These are phyloP conservation scores for Buceros bicornis DNA, from an alignment of 2,797 vertebrate species.

Conservation along the genomic window DNA sequence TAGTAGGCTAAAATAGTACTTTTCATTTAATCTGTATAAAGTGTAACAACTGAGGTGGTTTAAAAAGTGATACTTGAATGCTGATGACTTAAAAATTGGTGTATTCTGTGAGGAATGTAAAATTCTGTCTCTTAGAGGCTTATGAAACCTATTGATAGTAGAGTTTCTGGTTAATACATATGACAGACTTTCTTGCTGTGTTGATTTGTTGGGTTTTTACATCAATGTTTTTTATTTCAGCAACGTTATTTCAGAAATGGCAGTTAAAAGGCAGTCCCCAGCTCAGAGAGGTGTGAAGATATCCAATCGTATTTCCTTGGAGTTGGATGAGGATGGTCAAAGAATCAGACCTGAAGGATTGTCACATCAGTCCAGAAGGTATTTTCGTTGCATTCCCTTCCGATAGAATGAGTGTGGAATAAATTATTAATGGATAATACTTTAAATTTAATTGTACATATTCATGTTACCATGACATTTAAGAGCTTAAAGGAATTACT, in stretches of 20 bases:
- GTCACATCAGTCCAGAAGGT: conserved; percentile 73
- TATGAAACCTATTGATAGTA: neutral
- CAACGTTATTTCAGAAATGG: conserved; percentile 89
- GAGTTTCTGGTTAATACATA: neutral
- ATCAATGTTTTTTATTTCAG: conserved; percentile 74
- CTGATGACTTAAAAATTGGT: neutral
- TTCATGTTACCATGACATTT: neutral
- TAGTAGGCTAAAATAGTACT: neutral
- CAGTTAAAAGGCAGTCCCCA: conserved; percentile 77
- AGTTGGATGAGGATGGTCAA: conserved; percentile 85
- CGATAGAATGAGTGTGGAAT: neutral
- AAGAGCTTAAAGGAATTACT: neutral
- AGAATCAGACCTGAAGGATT: conserved; percentile 61
- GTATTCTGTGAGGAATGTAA: neutral
- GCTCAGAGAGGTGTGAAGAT: conserved; percentile 21
- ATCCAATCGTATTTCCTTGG: conserved; percentile 76
- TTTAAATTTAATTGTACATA: neutral
- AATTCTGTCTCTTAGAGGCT: neutral
- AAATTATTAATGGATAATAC: neutral
- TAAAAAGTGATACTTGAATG: neutral
- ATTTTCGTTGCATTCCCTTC: neutral
- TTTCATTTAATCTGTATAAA: neutral
- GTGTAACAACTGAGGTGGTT: neutral
- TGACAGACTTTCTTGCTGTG: neutral
- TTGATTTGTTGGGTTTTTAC: neutral